Percentiles rank a stretch among this genome's conserved stretches.
These are phyloP conservation scores for Drosophila paulistorum DNA, from an alignment of 1,140 invertebrate genomes.

Conservation along the genomic window DNA sequence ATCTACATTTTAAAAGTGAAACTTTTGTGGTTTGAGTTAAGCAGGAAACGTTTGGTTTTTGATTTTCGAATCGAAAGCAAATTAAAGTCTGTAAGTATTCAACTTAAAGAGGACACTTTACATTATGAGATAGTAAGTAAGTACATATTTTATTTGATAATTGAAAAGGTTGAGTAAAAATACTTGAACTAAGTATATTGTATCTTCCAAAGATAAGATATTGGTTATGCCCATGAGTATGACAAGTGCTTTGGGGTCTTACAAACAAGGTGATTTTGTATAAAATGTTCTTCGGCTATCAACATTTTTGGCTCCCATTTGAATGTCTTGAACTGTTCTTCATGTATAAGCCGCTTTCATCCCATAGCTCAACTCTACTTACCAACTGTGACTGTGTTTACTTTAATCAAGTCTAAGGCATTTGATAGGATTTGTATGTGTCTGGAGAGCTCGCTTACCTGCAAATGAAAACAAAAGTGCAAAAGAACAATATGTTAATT, in stretches of 20 bases:
- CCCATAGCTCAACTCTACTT: slow-evolving; percentile 6
- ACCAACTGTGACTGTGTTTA: slow-evolving; percentile 14
- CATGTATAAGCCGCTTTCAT: background rate
- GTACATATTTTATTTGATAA: no score
- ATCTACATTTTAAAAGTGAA: no score
- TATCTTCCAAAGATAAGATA: no score
- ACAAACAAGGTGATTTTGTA: background rate
- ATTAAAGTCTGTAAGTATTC: no score
- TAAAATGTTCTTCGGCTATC: background rate
- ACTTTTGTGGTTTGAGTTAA: no score
- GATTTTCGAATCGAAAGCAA: no score
- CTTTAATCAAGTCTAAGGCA: slow-evolving; percentile 8
- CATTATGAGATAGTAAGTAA: no score
- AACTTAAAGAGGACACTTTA: no score
- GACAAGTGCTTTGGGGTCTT: background rate
- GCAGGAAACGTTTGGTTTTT: no score
- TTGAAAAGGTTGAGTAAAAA: no score
- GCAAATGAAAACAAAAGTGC: slow-evolving; percentile 58
- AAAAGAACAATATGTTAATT: slow-evolving; percentile 71
- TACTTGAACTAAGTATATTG: no score
- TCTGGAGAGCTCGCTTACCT: slow-evolving; percentile 50
- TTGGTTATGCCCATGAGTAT: background rate
- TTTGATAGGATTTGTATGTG: slow-evolving; percentile 11
- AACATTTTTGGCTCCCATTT: background rate
- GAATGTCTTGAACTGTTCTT: background rate